A percentile compares a stretch with the other conserved stretches of the same genome.
Conservation (phyloP, 1,140 invertebrate genomes). For the Ridgeia piscesae region DNA sequence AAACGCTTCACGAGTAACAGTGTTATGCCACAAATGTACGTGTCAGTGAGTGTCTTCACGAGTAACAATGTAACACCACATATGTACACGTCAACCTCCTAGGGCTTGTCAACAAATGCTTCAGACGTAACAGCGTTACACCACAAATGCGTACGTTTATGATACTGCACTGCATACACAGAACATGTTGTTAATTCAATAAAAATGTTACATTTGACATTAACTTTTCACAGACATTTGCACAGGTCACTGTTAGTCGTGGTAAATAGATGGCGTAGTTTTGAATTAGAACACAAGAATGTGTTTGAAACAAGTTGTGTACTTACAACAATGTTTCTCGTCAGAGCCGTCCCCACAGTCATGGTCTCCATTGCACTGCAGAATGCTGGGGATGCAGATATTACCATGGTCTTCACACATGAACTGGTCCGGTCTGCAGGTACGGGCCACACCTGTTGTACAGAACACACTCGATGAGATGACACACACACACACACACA, state of each 20-base stretch:
- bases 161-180: background rate
- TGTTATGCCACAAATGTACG: background rate
- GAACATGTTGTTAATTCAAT: background rate
- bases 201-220: background rate
- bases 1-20: background rate
- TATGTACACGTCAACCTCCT: background rate
- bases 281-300: background rate
- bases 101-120: background rate
- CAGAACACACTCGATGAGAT: background rate
- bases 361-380: conserved; percentile 92
- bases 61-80: background rate
- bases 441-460: background rate
- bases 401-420: conserved; percentile 68
- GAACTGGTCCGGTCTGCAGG: conserved; percentile 39
- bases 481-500: background rate
- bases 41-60: too few relatives aligned
- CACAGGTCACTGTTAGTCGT: background rate
- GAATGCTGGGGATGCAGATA: conserved; percentile 90
- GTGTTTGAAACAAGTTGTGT: background rate
- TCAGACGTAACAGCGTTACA: background rate
- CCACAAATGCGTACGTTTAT: background rate
- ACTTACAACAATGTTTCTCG: conserved; percentile 68
- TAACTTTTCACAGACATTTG: background rate
- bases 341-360: conserved; percentile 94
- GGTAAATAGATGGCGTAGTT: too few relatives aligned